Conservation (phyloP, 2,113 vertebrate genomes). For the Oreochromis niloticus region DNA sequence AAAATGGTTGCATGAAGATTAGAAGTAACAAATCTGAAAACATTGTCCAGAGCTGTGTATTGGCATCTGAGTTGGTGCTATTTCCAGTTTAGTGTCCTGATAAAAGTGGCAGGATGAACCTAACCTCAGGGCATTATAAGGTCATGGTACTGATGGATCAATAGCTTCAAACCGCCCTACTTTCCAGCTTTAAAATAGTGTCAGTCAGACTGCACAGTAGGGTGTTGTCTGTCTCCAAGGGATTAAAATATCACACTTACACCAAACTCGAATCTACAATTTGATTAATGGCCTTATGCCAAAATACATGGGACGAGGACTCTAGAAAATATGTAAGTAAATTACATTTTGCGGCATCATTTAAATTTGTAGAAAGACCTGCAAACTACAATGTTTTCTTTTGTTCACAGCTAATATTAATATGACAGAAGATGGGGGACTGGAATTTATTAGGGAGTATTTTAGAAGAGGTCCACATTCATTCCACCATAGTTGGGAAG, state of each 20-base stretch:
- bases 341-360: not conserved
- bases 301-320: not conserved
- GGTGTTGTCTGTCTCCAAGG: not conserved
- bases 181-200: constrained; percentile 37
- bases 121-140: constrained; percentile 64
- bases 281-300: not conserved
- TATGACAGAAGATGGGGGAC: constrained; percentile 86
- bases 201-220: not conserved
- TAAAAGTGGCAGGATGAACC: constrained; percentile 71
- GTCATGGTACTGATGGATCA: constrained; percentile 67
- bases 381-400: not conserved
- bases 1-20: not conserved
- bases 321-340: constrained; percentile 30
- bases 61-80: constrained; percentile 38
- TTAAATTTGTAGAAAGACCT: not conserved
- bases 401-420: constrained; percentile 40
- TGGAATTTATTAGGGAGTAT: constrained; percentile 92
- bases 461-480: constrained; percentile 92
- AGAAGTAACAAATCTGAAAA: not conserved
- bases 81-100: constrained; percentile 53
- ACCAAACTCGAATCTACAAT: not conserved
- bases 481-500: constrained; percentile 92
- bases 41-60: constrained; percentile 8
- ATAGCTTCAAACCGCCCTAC: constrained; percentile 59
- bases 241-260: not conserved